Conservation (phyloP, 2,113 vertebrate genomes). For the Chloebia gouldiae region DNA sequence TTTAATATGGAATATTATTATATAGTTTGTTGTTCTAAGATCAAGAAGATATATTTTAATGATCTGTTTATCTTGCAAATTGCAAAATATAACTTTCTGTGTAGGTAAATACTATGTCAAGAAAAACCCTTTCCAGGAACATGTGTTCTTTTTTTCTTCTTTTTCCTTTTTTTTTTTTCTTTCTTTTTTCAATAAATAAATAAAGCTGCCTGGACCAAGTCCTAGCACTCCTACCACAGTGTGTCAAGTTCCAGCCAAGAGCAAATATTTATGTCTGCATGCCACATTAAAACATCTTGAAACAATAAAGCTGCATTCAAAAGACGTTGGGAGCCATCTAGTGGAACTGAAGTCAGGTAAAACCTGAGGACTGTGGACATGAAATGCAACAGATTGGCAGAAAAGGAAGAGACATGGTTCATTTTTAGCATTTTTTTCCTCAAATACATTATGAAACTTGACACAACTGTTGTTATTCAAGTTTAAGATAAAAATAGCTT, state of each 20-base stretch:
- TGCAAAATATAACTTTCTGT: neutral
- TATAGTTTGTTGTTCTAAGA: neutral
- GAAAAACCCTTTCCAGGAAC: neutral
- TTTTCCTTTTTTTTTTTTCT: neutral
- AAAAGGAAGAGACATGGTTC: rapidly evolving
- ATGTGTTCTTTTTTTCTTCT: neutral
- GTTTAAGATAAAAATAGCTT: neutral
- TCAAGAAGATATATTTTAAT: neutral
- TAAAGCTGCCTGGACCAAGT: neutral
- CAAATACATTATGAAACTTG: neutral
- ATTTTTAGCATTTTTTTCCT: neutral
- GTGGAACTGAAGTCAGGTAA: slow-evolving; percentile 20
- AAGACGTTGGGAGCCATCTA: slow-evolving; percentile 70
- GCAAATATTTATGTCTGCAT: slow-evolving; percentile 53
- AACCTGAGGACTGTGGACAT: rapidly evolving
- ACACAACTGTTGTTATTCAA: neutral
- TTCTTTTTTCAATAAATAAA: neutral
- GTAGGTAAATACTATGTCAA: neutral
- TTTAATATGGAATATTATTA: neutral
- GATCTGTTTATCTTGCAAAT: neutral
- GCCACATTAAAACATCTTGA: slow-evolving; percentile 8
- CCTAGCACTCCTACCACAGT: neutral
- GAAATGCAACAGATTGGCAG: neutral
- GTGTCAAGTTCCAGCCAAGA: slow-evolving; percentile 33
- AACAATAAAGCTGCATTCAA: neutral